A percentile compares a stretch with the other conserved stretches of the same genome.
These are phyloP conservation scores for Acholoe squamosa DNA, from an alignment of 2,888 invertebrate genomes.

Conservation along the genomic window DNA sequence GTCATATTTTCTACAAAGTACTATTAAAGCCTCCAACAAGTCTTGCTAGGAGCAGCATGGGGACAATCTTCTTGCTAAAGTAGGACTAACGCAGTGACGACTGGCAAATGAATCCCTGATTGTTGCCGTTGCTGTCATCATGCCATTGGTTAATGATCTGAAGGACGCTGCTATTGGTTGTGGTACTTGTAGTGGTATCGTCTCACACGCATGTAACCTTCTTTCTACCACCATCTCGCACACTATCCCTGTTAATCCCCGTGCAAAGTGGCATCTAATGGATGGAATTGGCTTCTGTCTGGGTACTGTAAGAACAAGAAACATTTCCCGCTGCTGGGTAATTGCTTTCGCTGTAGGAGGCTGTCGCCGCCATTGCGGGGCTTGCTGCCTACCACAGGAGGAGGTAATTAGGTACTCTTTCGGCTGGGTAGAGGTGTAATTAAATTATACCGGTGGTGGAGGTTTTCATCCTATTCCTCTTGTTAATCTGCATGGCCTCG, in stretches of 20 bases:
- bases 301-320: background rate
- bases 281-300: constrained; percentile 12
- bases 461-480: background rate
- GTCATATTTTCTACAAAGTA: too few relatives aligned
- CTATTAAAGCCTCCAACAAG: too few relatives aligned
- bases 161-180: too few relatives aligned
- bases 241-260: background rate
- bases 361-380: background rate
- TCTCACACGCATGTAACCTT: background rate
- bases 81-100: too few relatives aligned
- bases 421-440: constrained; percentile 13
- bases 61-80: too few relatives aligned
- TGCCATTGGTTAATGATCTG: too few relatives aligned
- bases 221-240: background rate
- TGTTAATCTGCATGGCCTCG: background rate
- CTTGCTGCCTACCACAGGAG: background rate
- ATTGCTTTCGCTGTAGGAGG: background rate
- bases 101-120: too few relatives aligned
- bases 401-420: background rate
- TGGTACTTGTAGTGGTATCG: too few relatives aligned
- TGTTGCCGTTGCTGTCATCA: too few relatives aligned
- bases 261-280: background rate
- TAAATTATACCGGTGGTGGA: background rate
- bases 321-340: background rate
- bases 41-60: too few relatives aligned